A percentile compares a stretch with the other conserved stretches of the same genome.
Conservation (phyloP, 2,888 invertebrate species). For the Lutraria lutraria region DNA sequence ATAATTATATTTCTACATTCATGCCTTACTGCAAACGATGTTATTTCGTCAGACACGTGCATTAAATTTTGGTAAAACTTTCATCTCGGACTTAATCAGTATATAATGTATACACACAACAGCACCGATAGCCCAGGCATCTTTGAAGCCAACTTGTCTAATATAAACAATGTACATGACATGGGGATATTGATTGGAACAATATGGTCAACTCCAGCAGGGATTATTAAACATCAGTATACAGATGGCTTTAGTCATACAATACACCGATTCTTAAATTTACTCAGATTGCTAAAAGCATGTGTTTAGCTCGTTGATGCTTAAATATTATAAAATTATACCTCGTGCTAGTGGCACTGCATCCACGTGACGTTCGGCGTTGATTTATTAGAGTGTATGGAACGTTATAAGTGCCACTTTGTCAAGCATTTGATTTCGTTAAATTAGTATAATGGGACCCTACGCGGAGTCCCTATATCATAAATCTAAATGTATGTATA, state of each 20-base stretch:
- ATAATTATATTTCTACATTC: not conserved
- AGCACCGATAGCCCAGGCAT: not conserved
- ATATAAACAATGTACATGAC: conserved; percentile 24
- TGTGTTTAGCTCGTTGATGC: no score
- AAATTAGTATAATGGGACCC: no score
- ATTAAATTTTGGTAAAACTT: not conserved
- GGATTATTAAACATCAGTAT: not conserved
- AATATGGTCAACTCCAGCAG: conserved; percentile 9
- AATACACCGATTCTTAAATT: not conserved
- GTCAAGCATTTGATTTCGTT: no score
- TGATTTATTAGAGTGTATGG: no score
- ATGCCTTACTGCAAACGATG: not conserved
- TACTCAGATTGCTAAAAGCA: not conserved
- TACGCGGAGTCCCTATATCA: no score
- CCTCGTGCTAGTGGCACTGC: no score
- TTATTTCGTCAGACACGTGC: not conserved
- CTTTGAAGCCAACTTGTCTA: conserved; percentile 15
- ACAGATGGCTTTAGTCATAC: not conserved
- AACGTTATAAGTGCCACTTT: no score
- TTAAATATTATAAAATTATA: no score
- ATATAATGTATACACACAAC: conserved; percentile 2
- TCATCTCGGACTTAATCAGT: not conserved
- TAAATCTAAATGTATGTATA: no score
- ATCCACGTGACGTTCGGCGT: no score
- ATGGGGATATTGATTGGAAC: conserved; percentile 27